Percentiles rank a stretch among this genome's conserved stretches.
These are phyloP conservation scores for Nemapogon koenigi DNA, from an alignment of 2,888 invertebrate species.

Conservation along the genomic window DNA sequence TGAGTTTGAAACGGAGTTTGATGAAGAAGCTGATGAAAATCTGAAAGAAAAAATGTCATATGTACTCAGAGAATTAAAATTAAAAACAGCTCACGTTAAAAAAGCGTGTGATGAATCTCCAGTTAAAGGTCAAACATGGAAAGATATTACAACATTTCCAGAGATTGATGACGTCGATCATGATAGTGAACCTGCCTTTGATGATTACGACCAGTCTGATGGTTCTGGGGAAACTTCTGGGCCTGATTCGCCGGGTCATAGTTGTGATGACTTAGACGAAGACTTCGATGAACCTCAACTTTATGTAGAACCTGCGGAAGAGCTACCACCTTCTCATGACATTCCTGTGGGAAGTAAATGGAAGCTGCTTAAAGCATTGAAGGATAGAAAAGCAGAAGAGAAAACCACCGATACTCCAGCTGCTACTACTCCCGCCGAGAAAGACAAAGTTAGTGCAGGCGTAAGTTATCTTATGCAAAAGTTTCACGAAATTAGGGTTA, in stretches of 20 bases:
- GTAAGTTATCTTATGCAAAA: conserved; percentile 70
- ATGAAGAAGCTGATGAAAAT: conserved; percentile 68
- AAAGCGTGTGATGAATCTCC: conserved; percentile 45
- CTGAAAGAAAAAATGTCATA: conserved; percentile 82
- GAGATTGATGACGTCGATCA: conserved; percentile 44
- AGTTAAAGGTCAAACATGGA: conserved; percentile 40
- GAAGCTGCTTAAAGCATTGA: conserved; percentile 88
- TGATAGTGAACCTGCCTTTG: conserved; percentile 52
- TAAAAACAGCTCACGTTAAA: conserved; percentile 67
- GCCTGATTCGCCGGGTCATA: conserved; percentile 82
- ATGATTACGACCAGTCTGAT: conserved; percentile 65
- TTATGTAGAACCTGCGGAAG: conserved; percentile 26
- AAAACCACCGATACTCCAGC: conserved; percentile 73
- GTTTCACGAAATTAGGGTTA: conserved; percentile 71
- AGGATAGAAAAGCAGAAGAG: conserved; percentile 89
- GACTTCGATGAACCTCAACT: conserved; percentile 60
- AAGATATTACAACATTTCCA: conserved; percentile 54
- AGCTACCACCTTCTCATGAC: conserved; percentile 47
- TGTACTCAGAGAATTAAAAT: conserved; percentile 76
- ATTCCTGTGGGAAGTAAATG: conserved; percentile 82
- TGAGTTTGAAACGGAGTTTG: conserved; percentile 55
- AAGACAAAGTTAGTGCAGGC: conserved; percentile 75
- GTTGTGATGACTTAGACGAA: conserved; percentile 75
- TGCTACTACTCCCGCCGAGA: conserved; percentile 65
- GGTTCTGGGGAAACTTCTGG: conserved; percentile 91